These are phyloP conservation scores for Calephelis virginiensis DNA, from an alignment of 1,140 invertebrate genomes.

Conservation along the genomic window DNA sequence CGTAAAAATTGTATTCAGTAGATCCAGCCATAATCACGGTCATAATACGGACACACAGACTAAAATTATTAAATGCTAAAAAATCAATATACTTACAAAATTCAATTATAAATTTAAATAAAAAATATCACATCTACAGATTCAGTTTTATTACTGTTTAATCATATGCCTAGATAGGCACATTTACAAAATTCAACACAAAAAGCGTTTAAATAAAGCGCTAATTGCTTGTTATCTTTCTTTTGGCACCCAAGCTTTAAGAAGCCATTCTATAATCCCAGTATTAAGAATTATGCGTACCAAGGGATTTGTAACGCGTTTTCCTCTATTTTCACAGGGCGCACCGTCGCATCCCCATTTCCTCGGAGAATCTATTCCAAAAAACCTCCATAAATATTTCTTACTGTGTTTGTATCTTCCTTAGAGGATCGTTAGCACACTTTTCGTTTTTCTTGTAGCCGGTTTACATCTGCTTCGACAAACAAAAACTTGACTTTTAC, in stretches of 20 bases:
- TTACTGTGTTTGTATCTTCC: constrained; percentile 76
- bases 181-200: background rate
- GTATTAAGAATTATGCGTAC: constrained; percentile 76
- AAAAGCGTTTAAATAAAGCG: constrained; percentile 26
- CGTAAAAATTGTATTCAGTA: too few relatives aligned
- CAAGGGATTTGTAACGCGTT: constrained; percentile 70
- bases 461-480: constrained; percentile 51
- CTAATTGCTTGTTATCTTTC: constrained; percentile 74
- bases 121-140: too few relatives aligned
- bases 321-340: constrained; percentile 61
- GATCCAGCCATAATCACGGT: too few relatives aligned
- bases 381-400: constrained; percentile 78
- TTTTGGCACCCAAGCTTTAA: constrained; percentile 67
- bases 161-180: too few relatives aligned
- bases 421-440: constrained; percentile 71
- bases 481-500: constrained; percentile 14
- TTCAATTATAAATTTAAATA: too few relatives aligned
- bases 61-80: too few relatives aligned
- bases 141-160: too few relatives aligned
- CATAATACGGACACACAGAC: too few relatives aligned
- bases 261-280: constrained; percentile 71
- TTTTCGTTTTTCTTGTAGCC: constrained; percentile 57
- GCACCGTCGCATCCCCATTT: constrained; percentile 33
- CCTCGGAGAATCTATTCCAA: constrained; percentile 69
- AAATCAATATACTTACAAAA: too few relatives aligned